phyloP scores from a whole-genome alignment of 2,113 vertebrate genomes.

The Hypocryptadius cinnamomeus region DNA sequence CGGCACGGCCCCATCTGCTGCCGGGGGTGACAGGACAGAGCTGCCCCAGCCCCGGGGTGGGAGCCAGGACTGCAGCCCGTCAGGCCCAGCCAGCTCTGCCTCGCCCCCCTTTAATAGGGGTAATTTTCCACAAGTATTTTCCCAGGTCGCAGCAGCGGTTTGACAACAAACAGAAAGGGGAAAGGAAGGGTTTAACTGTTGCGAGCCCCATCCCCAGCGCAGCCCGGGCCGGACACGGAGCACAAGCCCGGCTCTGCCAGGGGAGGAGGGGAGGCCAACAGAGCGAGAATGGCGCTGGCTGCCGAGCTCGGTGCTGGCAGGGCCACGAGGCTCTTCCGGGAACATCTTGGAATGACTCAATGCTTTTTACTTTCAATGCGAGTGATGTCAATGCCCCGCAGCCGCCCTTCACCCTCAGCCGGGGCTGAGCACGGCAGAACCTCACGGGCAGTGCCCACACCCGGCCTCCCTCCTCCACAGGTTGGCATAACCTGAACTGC shows the following conservation, averaged over 20 bases:
- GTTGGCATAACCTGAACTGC: fast-evolving
- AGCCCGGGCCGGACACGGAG: background rate
- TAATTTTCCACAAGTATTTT: background rate
- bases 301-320: background rate
- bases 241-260: background rate
- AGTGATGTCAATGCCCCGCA: background rate
- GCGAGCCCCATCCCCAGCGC: background rate
- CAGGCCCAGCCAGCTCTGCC: background rate
- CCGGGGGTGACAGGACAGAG: background rate
- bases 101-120: background rate
- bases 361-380: conserved; percentile 12
- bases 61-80: background rate
- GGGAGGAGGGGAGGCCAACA: background rate
- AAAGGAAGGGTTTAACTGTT: background rate
- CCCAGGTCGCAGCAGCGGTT: background rate
- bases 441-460: background rate
- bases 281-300: background rate
- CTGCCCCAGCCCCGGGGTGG: fast-evolving
- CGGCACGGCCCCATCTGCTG: conserved; percentile 42
- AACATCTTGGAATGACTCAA: conserved; percentile 24
- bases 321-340: background rate
- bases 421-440: background rate
- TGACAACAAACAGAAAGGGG: background rate
- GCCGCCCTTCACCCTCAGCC: background rate
- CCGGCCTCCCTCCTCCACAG: background rate